These are phyloP conservation scores for Caenorhabditis auriculariae DNA, from an alignment of 2,888 invertebrate genomes.

Conservation along the genomic window DNA sequence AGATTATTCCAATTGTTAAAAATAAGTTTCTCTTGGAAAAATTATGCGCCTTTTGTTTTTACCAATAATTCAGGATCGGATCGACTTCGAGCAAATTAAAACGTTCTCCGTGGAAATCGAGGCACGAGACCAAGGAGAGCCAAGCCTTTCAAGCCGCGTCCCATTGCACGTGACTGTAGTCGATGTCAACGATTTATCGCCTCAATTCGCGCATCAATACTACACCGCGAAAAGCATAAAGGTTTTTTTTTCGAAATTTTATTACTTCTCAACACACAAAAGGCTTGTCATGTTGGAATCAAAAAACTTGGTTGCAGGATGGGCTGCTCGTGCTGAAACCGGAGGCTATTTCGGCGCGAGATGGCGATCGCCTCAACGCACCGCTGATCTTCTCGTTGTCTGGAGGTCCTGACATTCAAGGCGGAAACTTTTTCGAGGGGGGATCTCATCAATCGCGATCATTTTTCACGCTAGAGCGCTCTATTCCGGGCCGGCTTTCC, in stretches of 20 bases:
- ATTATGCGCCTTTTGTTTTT: not conserved
- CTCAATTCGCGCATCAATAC: constrained; percentile 44
- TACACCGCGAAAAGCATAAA: constrained; percentile 50
- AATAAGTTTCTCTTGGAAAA: not conserved
- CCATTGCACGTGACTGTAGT: constrained; percentile 47
- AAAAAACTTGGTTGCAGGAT: constrained; percentile 36
- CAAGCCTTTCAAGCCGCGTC: constrained; percentile 35
- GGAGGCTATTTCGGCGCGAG: constrained; percentile 46
- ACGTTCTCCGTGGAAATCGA: constrained; percentile 52
- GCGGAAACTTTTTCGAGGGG: too few species aligned
- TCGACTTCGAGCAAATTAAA: constrained; percentile 55
- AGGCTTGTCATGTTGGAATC: not conserved
- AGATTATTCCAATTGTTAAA: too few species aligned
- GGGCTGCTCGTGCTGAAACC: constrained; percentile 45
- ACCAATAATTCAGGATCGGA: constrained; percentile 30
- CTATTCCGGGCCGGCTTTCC: too few species aligned
- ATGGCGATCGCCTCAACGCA: constrained; percentile 56
- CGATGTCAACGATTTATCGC: constrained; percentile 57
- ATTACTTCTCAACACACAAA: not conserved
- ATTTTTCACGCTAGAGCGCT: too few species aligned
- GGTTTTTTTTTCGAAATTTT: constrained; percentile 19
- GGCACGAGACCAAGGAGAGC: constrained; percentile 51
- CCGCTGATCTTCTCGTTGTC: constrained; percentile 47
- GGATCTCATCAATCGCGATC: too few species aligned
- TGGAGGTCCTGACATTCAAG: too few species aligned